phyloP scores from a whole-genome alignment of 2,888 invertebrate genomes.

The Hypomecis atomaria region DNA sequence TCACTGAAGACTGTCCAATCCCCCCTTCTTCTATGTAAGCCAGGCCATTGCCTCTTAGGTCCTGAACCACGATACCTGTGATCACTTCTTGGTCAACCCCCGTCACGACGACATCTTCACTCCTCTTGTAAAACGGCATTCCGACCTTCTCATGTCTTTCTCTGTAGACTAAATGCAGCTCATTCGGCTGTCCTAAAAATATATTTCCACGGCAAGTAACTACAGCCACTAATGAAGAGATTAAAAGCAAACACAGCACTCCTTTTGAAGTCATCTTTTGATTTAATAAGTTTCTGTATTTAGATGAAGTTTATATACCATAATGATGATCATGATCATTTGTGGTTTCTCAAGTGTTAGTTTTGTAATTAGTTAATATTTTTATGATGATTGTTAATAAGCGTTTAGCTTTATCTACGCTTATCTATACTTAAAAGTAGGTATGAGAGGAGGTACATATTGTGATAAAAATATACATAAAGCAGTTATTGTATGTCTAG shows the following conservation, averaged over 20 bases:
- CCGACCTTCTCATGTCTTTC: slow-evolving; percentile 6
- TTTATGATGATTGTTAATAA: no score
- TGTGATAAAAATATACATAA: no score
- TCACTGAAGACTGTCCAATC: slow-evolving; percentile 3
- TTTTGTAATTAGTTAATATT: no score
- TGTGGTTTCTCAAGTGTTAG: neutral
- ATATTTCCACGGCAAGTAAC: slow-evolving; percentile 6
- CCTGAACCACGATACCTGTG: slow-evolving; percentile 5
- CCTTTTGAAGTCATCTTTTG: slow-evolving; percentile 14
- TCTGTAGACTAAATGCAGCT: slow-evolving; percentile 6
- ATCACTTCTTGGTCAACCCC: slow-evolving; percentile 1
- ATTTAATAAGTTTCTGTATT: neutral
- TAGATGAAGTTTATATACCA: neutral
- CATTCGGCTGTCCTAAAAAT: slow-evolving; percentile 3
- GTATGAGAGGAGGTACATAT: no score
- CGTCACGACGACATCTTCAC: neutral
- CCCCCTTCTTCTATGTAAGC: slow-evolving; percentile 7
- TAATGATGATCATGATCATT: neutral
- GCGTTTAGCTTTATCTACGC: no score
- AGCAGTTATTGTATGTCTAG: no score
- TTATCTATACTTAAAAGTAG: no score
- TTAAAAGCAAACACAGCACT: neutral
- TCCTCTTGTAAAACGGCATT: slow-evolving; percentile 5
- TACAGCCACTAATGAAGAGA: neutral
- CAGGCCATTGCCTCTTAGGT: slow-evolving; percentile 3